Conservation (phyloP, 2,888 invertebrate species). For the Pinctada fucata region DNA sequence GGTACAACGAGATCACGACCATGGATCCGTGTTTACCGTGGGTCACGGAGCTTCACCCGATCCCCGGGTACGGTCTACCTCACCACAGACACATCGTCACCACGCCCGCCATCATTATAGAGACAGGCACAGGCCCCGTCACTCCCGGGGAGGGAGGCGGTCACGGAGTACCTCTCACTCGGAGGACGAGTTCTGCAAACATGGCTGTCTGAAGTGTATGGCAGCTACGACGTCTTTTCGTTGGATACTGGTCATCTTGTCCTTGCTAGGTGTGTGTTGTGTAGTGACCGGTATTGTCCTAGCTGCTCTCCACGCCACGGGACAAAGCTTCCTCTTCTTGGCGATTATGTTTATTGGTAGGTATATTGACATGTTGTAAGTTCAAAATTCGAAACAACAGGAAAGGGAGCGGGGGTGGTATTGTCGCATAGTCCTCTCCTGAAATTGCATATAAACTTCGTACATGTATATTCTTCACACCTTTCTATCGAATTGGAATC, state of each 20-base stretch:
- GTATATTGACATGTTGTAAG: constrained; percentile 39
- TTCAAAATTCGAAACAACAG: too few relatives aligned
- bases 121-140: constrained; percentile 35
- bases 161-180: constrained; percentile 51
- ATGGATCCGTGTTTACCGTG: constrained; percentile 33
- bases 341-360: constrained; percentile 76
- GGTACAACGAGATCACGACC: constrained; percentile 27
- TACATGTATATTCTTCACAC: too few relatives aligned
- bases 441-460: too few relatives aligned
- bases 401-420: too few relatives aligned
- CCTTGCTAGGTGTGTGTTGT: constrained; percentile 73
- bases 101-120: constrained; percentile 52
- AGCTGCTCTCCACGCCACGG: constrained; percentile 71
- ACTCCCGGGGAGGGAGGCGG: constrained; percentile 49
- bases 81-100: constrained; percentile 47
- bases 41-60: constrained; percentile 29
- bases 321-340: constrained; percentile 72
- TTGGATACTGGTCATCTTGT: constrained; percentile 73
- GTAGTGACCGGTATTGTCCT: constrained; percentile 74
- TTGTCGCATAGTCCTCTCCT: too few relatives aligned
- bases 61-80: constrained; percentile 33
- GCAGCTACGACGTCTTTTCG: constrained; percentile 71
- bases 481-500: too few relatives aligned
- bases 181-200: constrained; percentile 61
- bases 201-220: constrained; percentile 69